Evolutionary conservation across 1,140 invertebrate species (phyloP), one percentile per base, ranked within the genome.

Genomic region (Aphaenogaster ashmeadi): DNA sequence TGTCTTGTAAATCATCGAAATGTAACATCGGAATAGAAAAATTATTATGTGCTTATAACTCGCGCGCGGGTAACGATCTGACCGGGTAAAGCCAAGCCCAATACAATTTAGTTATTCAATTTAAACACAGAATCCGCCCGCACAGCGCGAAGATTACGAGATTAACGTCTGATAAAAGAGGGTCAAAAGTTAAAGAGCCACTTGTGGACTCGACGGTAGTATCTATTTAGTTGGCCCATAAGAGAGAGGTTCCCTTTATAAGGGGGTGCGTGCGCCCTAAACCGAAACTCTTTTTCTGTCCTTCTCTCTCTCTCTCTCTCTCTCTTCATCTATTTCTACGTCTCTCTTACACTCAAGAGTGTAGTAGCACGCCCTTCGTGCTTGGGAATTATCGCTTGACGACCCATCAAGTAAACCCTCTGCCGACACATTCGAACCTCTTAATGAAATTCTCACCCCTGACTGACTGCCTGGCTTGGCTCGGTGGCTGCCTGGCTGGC

Each of bases 391-490:
- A 96, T 95, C 95, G 94, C 94, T 95, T 95, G 95, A 95, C 95
- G 95, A 95, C 93, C 95, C 95, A 96, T 95, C 95, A 95, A 95
- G 92, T 94, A 95, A 95, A 95, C 94, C 94, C 94, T 95, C 94
- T 93, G 93, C 91, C 93, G 93, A 95, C 94, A 95, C 95, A 95
- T 96, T 96, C 95, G 95, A 95, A 95, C 95, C 95, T 95, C 95
- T 96, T 96, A 96, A 96, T 96, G 95, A 96, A 96, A 96, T 96
- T 95, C 95, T 95, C 95, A 95, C 95, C 95, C 95, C 94, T 94
- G 93, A 94, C 94, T 94, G 94, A 95, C 94, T 95, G 92, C 92
- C 93, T 94, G 92, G 91, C 91, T 92, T 94, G 92, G 92, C 93
- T 94, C 89, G 91, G 93, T 94, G 94, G 94, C 92, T 95, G 92